Percentiles rank a stretch among this genome's conserved stretches.
These are phyloP conservation scores for Pomatorhinus ruficollis DNA, from an alignment of 2,113 vertebrate species.

Conservation along the genomic window DNA sequence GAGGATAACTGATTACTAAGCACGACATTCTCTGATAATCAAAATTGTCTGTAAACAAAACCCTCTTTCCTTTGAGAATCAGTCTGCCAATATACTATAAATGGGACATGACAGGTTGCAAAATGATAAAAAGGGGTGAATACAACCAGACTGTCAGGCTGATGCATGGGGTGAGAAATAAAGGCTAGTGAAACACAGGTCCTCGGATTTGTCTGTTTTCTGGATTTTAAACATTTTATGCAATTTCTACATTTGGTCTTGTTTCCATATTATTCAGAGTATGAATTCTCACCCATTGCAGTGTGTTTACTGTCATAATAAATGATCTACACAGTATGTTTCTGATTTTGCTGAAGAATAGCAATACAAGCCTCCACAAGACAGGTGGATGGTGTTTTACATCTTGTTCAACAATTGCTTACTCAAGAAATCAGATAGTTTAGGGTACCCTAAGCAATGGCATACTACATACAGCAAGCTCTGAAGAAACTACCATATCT, in stretches of 20 bases:
- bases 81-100: constrained; percentile 52
- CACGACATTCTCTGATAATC: constrained; percentile 25
- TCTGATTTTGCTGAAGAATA: not conserved
- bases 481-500: not conserved
- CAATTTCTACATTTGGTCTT: not conserved
- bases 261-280: not conserved
- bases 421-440: not conserved
- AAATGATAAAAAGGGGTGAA: constrained; percentile 62
- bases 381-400: not conserved
- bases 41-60: constrained; percentile 59
- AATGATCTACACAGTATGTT: not conserved
- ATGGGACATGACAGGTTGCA: constrained; percentile 62
- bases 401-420: not conserved
- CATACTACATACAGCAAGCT: not conserved
- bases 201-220: not conserved
- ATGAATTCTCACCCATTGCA: not conserved
- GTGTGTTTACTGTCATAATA: not conserved
- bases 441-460: not conserved
- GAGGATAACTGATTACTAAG: constrained; percentile 35
- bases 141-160: constrained; percentile 41
- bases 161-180: constrained; percentile 27
- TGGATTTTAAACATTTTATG: not conserved
- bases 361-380: not conserved
- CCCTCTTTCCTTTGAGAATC: constrained; percentile 59
- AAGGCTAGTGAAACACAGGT: not conserved